Percentiles rank a stretch among this genome's conserved stretches.
phyloP scores from a whole-genome alignment of 2,113 vertebrate species.

The Bubalus kerabau region DNA sequence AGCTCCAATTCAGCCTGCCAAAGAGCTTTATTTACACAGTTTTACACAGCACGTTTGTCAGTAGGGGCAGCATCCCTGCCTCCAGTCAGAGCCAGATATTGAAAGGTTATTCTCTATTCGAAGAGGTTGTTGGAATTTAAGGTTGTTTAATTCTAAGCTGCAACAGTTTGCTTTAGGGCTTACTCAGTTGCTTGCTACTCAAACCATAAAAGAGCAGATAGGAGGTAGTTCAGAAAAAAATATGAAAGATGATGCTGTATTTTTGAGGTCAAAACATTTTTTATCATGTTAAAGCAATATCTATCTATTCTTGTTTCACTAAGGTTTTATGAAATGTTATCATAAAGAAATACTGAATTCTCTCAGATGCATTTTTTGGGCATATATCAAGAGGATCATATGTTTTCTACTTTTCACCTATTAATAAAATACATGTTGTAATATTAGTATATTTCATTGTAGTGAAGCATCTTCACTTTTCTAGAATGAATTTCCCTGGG shows the following conservation, averaged over 20 bases:
- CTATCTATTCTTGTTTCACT: neutral
- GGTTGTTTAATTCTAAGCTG: neutral
- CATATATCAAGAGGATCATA: neutral
- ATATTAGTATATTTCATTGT: neutral
- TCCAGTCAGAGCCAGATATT: neutral
- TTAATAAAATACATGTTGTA: neutral
- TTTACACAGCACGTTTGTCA: neutral
- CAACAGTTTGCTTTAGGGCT: neutral
- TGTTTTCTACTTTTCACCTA: neutral
- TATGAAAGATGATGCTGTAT: slow-evolving; percentile 4
- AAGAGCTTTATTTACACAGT: neutral
- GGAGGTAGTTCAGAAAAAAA: neutral
- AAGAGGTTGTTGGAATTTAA: slow-evolving; percentile 22
- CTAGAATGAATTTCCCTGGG: neutral
- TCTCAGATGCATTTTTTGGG: neutral
- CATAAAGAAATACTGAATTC: slow-evolving; percentile 15
- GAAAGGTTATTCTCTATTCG: slow-evolving; percentile 15
- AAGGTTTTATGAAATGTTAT: slow-evolving; percentile 19
- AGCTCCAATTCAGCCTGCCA: neutral
- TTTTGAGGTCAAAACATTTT: slow-evolving; percentile 1
- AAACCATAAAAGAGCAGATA: neutral
- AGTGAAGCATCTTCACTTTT: neutral
- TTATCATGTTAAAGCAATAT: neutral
- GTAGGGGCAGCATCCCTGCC: neutral
- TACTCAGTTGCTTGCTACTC: neutral